phyloP scores from a whole-genome alignment of 2,113 vertebrate species.

The Toxotes chatareus region DNA sequence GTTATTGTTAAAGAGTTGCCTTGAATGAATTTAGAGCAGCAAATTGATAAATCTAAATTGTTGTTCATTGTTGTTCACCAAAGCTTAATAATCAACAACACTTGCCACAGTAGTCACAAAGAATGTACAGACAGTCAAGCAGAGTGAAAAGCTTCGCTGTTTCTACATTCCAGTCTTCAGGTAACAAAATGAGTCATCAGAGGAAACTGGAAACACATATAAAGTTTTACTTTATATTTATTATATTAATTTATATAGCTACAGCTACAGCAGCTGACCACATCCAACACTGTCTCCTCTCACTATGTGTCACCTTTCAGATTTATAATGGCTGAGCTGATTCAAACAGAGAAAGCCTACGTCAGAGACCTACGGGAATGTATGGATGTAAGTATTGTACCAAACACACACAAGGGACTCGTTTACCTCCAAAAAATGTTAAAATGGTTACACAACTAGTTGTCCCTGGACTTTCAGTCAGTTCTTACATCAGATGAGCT shows the following conservation, averaged over 20 bases:
- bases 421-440: background rate
- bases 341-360: slow-evolving; percentile 98
- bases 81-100: background rate
- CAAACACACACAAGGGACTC: background rate
- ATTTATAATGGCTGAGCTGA: slow-evolving; percentile 99
- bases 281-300: slow-evolving; percentile 5
- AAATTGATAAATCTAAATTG: background rate
- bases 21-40: background rate
- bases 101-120: background rate
- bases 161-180: background rate
- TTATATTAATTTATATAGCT: background rate
- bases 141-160: background rate
- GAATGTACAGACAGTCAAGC: background rate
- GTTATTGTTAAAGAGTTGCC: background rate
- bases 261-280: background rate
- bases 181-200: background rate
- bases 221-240: too few species aligned
- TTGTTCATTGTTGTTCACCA: background rate
- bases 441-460: background rate
- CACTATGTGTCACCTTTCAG: slow-evolving; percentile 75
- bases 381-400: slow-evolving; percentile 92
- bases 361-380: slow-evolving; percentile 97
- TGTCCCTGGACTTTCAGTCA: background rate
- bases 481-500: background rate
- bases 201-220: background rate